A percentile compares a stretch with the other conserved stretches of the same genome.
Evolutionary conservation across 2,797 vertebrate species (phyloP).

Genomic region (Sebastes minor): DNA sequence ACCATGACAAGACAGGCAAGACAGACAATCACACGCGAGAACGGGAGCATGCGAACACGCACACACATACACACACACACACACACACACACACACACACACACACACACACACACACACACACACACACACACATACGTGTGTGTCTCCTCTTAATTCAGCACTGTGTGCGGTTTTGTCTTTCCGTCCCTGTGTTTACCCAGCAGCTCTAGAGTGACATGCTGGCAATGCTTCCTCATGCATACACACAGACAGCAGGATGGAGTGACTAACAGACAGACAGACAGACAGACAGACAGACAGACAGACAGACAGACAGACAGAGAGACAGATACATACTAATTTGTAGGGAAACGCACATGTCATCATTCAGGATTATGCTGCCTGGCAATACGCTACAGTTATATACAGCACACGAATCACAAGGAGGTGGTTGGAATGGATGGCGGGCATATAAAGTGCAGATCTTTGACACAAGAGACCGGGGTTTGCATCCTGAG

Average conservation of each 20-base stretch:
- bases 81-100: neutral
- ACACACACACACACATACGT: neutral
- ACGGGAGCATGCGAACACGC: neutral
- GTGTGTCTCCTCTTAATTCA: constrained; percentile 20
- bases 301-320: neutral
- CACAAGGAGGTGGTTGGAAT: no score
- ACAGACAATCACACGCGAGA: constrained; percentile 4
- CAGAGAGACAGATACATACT: neutral
- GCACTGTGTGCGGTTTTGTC: constrained; percentile 57
- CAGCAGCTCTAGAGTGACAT: constrained; percentile 64
- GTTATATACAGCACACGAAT: neutral
- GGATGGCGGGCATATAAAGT: neutral
- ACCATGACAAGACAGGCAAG: constrained; percentile 53
- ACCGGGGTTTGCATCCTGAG: neutral
- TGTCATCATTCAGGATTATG: neutral
- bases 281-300: neutral
- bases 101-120: neutral
- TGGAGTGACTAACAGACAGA: neutral
- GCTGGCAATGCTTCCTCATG: constrained; percentile 12
- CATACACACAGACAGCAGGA: neutral
- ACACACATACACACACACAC: neutral
- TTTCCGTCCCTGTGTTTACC: constrained; percentile 67
- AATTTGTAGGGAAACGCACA: neutral
- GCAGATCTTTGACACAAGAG: no score
- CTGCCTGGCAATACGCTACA: neutral